A percentile compares a stretch with the other conserved stretches of the same genome.
Conservation (phyloP, 2,113 vertebrate genomes). For the Chamaetylas fuelleborni region DNA sequence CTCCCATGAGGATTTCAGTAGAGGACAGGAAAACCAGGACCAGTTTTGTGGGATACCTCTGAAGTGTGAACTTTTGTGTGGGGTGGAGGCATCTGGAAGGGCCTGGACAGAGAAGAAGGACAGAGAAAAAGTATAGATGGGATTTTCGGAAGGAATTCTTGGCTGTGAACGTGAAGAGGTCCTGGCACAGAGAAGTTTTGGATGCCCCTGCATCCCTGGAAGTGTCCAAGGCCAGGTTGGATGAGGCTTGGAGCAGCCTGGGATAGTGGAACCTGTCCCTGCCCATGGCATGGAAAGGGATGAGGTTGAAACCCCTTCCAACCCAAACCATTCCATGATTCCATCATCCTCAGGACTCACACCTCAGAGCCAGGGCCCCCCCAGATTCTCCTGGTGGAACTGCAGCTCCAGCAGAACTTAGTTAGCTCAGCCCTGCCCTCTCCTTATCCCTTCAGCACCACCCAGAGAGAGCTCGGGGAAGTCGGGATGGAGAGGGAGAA, state of each 20-base stretch:
- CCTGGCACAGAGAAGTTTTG: not conserved
- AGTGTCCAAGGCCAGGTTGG: not conserved
- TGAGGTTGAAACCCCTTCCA: not conserved
- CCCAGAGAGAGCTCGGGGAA: not conserved
- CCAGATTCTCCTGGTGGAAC: not conserved
- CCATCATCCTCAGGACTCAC: fast-evolving
- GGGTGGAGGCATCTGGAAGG: not conserved
- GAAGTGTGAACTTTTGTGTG: fast-evolving
- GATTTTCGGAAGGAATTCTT: not conserved
- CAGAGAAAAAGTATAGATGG: too few relatives aligned
- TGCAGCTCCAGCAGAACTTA: not conserved
- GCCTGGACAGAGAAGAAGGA: not conserved
- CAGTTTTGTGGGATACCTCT: not conserved
- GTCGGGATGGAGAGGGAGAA: not conserved
- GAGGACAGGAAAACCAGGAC: not conserved
- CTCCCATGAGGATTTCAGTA: too few relatives aligned
- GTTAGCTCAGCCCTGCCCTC: not conserved
- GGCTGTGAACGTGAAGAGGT: fast-evolving
- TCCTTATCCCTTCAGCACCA: not conserved
- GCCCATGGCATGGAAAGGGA: not conserved
- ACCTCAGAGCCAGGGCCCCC: too few relatives aligned
- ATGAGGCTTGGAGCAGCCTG: fast-evolving
- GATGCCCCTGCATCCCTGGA: not conserved
- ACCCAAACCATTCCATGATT: not conserved
- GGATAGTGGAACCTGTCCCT: fast-evolving